Base-by-base conservation (phyloP, 1,140 invertebrate species). In the Acromyrmex echinatior region DNA sequence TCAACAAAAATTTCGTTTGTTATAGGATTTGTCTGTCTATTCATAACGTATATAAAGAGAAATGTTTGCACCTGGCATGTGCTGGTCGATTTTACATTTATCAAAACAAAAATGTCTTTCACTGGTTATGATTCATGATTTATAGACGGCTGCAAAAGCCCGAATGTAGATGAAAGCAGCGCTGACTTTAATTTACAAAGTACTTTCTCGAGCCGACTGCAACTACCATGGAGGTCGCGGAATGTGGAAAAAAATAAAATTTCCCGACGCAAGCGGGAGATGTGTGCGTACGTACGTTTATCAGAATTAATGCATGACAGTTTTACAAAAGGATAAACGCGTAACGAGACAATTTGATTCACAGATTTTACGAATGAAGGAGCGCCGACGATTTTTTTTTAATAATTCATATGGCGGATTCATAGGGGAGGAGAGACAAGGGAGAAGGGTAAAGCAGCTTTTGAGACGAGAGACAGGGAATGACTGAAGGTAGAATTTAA, bases 401-500 rank as follows among this genome's bases (percentile, higher is more conserved):
- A 74, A 74, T 73, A 21, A 76, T 63, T 76, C 68, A 18, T 9
- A 18, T 51, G 10, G 21, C 21, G 21, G 21, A 21, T 21, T 21
- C 21, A 25, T 21, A 53, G 25, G 9, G 12, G 0, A 16, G 14
- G 6, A 14, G 18, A 16, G 65, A 16, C n/a, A 16, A 31, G n/a
- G 28, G n/a, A 2, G 35, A 7, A 51, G 21, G 60, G 35, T n/a
- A 63, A 51, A 76, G 45, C 60, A 31, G 53, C 63, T 87, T 35
- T 6, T 56, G 70, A 60, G 58, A 66, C 31, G 60, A 58, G 60
- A 58, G 45, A 25, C n/a, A n/a, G 45, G 56, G 78, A 77, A 60
- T 58, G 49, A 58, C 45, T 51, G 77, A 74, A 77, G 63, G 78
- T 71, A 66, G 68, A 90, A 90, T 90, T 90, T 89, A 62, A 89